These are phyloP conservation scores for Calliphora vomitoria DNA, from an alignment of 2,888 invertebrate species.

Conservation along the genomic window DNA sequence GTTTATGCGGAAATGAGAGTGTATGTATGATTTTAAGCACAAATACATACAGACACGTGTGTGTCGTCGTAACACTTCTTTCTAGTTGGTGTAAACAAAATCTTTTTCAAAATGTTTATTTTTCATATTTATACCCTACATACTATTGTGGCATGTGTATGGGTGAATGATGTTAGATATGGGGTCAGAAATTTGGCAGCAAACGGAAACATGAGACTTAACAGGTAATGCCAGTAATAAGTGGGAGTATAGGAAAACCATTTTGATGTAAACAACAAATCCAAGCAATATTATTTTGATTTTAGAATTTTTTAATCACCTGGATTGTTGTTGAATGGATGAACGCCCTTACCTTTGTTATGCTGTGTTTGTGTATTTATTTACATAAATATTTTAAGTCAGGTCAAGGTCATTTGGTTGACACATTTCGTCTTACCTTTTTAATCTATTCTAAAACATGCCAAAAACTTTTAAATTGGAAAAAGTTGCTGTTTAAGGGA, in stretches of 20 bases:
- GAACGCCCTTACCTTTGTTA: neutral
- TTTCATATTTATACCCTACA: neutral
- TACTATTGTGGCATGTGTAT: neutral
- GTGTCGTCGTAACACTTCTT: neutral
- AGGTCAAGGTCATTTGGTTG: conserved; percentile 11
- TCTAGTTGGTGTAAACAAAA: no score
- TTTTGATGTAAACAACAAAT: neutral
- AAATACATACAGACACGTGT: neutral
- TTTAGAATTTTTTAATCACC: neutral
- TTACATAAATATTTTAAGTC: conserved; percentile 5
- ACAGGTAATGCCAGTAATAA: no score
- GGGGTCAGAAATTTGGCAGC: neutral
- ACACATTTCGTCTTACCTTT: conserved; percentile 6
- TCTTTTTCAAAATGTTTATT: neutral
- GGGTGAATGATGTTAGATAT: neutral
- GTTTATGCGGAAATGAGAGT: neutral
- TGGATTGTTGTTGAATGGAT: neutral
- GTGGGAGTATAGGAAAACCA: no score
- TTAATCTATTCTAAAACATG: conserved; percentile 4
- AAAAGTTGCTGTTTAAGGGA: neutral
- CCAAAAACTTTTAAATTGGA: conserved; percentile 12
- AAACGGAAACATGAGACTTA: no score
- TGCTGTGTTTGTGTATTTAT: neutral
- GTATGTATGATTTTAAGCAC: neutral
- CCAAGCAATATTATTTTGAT: neutral